phyloP scores from a whole-genome alignment of 2,113 vertebrate genomes.

The Oxygymnocypris stewartii region DNA sequence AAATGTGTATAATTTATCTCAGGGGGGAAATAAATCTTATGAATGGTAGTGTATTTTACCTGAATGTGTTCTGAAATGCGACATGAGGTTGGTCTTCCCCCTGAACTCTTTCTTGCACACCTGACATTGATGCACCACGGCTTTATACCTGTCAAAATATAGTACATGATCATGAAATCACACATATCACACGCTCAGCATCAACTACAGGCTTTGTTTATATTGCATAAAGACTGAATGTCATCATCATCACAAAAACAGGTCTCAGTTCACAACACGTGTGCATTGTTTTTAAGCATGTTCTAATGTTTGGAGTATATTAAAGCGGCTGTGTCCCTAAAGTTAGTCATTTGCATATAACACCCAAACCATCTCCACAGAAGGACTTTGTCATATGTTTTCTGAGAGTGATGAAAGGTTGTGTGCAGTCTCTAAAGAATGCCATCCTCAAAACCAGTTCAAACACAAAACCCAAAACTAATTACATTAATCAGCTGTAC shows the following conservation, averaged over 20 bases:
- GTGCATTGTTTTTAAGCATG: not conserved
- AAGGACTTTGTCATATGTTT: too few species aligned
- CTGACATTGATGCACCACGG: constrained; percentile 96
- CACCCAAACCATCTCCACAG: not conserved
- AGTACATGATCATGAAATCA: not conserved
- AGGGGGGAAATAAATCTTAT: not conserved
- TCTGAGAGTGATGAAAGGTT: too few species aligned
- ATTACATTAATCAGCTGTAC: too few species aligned
- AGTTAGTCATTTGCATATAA: not conserved
- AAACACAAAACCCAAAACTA: too few species aligned
- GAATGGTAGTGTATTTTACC: constrained; percentile 73
- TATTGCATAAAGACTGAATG: too few species aligned
- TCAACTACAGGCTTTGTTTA: too few species aligned
- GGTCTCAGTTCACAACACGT: not conserved
- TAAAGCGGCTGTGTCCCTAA: not conserved
- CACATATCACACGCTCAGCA: not conserved
- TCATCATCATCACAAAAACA: not conserved
- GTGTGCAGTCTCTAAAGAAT: too few species aligned
- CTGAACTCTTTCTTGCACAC: constrained; percentile 99
- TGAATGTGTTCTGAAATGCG: constrained; percentile 98
- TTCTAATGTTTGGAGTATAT: not conserved
- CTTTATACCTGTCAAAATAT: constrained; percentile 84
- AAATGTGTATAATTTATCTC: not conserved
- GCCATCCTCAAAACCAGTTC: too few species aligned
- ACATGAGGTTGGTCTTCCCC: constrained; percentile 97